These are phyloP conservation scores for Palythoa grandis DNA, from an alignment of 92 coral and sea anemone genomes.

Conservation along the genomic window DNA sequence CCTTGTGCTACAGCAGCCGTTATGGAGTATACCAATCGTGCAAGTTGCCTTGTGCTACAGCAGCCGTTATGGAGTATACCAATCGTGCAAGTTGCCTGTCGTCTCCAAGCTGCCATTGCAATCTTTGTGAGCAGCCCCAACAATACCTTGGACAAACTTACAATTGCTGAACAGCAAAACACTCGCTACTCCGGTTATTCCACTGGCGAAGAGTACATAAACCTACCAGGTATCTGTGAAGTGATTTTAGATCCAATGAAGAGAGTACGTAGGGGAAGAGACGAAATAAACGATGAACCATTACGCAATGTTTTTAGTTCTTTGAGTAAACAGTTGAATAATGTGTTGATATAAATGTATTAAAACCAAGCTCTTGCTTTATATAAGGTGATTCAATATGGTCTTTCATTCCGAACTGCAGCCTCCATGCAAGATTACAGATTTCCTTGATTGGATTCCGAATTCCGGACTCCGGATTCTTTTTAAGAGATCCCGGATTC, in stretches of 20 bases:
- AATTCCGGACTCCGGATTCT: too few species aligned
- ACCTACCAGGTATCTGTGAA: slow-evolving; percentile 6
- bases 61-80: slow-evolving; percentile 58
- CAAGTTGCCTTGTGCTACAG: slow-evolving; percentile 44
- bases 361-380: too few species aligned
- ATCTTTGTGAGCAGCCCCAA: slow-evolving; percentile 72
- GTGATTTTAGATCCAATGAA: neutral
- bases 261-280: neutral
- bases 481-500: too few species aligned
- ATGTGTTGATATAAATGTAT: too few species aligned
- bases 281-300: too few species aligned
- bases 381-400: too few species aligned
- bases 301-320: too few species aligned
- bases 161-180: slow-evolving; percentile 55
- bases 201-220: slow-evolving; percentile 3
- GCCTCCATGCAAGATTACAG: neutral
- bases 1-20: too few species aligned
- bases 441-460: too few species aligned
- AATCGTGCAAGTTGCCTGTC: slow-evolving; percentile 66
- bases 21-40: too few species aligned
- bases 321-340: too few species aligned
- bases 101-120: slow-evolving; percentile 84
- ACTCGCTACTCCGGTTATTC: slow-evolving; percentile 12
- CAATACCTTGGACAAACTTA: slow-evolving; percentile 49
- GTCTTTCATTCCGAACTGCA: too few species aligned